Percentiles rank a stretch among this genome's conserved stretches.
Evolutionary conservation across 2,797 vertebrate species (phyloP).

Genomic region (Ptychobarbus kaznakovi): DNA sequence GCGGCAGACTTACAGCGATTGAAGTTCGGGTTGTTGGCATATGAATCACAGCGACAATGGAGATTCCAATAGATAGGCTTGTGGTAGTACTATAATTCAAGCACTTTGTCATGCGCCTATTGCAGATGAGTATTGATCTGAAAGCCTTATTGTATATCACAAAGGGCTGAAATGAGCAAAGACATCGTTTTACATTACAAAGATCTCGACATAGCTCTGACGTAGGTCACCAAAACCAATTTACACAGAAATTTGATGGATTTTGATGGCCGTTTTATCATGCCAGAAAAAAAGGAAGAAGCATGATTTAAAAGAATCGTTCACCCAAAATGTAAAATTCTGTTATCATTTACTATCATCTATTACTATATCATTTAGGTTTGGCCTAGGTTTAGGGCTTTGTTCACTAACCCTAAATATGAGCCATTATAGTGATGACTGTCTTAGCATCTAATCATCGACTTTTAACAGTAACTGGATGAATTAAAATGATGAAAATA

Average conservation of each 20-base stretch:
- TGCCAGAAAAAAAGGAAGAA: neutral
- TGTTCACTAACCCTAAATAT: neutral
- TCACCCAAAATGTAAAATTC: neutral
- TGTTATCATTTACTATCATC: neutral
- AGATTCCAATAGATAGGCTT: neutral
- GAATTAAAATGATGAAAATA: neutral
- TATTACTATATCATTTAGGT: no score
- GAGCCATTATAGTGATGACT: neutral
- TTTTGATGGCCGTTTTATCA: neutral
- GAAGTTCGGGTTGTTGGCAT: neutral
- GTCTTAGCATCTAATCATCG: neutral
- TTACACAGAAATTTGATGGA: neutral
- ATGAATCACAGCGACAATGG: neutral
- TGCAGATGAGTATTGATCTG: conserved; percentile 30
- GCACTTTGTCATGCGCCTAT: neutral
- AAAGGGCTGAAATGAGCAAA: conserved; percentile 6
- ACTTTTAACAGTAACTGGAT: neutral
- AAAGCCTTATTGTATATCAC: conserved; percentile 27
- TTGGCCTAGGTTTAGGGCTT: neutral
- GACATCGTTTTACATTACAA: conserved; percentile 2
- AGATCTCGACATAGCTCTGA: neutral
- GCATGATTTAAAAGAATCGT: neutral
- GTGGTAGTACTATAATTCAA: conserved; percentile 1
- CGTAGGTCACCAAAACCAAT: conserved; percentile 6
- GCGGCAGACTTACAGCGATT: neutral